Conservation (phyloP, 1,140 invertebrate genomes). For the Microvelia longipes region DNA sequence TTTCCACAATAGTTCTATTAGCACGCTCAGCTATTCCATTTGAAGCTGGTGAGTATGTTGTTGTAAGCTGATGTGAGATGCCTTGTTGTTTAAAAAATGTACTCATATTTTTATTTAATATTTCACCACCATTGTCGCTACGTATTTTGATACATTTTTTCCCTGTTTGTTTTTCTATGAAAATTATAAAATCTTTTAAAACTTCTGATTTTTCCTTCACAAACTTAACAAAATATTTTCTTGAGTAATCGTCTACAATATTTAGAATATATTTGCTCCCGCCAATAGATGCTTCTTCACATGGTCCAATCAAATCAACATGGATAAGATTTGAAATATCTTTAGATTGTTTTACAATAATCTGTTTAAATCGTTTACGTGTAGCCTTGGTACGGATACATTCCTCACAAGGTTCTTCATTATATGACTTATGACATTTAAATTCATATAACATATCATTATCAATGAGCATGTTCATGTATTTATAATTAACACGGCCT, state of each 20-base stretch:
- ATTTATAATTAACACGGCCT: background rate
- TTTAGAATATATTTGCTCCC: background rate
- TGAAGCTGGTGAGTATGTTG: conserved; percentile 24
- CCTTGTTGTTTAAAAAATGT: background rate
- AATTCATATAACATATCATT: background rate
- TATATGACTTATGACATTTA: background rate
- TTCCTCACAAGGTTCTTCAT: background rate
- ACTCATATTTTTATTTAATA: background rate
- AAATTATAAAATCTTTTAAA: background rate
- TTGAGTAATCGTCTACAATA: background rate
- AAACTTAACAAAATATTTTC: background rate
- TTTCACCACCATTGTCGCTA: background rate
- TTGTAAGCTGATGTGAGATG: background rate
- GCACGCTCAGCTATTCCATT: conserved; percentile 31
- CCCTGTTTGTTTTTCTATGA: background rate
- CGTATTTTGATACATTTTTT: background rate
- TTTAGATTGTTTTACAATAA: background rate
- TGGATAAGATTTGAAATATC: background rate
- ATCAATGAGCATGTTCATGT: background rate
- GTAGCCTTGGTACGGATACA: background rate
- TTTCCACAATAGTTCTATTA: conserved; percentile 29
- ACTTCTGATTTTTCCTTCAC: background rate
- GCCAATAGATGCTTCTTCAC: background rate
- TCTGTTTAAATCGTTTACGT: background rate
- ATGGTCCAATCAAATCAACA: background rate